Evolutionary conservation across 2,888 invertebrate species (phyloP).

Genomic region (Doris montereyensis): DNA sequence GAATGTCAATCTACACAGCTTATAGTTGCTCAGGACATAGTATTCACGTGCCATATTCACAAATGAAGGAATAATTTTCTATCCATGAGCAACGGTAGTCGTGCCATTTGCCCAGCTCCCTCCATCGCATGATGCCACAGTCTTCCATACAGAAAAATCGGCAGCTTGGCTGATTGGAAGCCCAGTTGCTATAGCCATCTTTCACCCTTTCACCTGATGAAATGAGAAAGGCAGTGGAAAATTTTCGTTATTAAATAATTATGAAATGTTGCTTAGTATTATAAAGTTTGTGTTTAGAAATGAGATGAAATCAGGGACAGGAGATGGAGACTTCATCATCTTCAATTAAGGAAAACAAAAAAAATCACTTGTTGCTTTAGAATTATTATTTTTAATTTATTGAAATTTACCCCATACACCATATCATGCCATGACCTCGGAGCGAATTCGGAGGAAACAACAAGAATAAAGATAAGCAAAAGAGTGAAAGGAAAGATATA

Average conservation of each 20-base stretch:
- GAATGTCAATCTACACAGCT: no score
- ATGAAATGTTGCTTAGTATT: no score
- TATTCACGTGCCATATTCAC: slow-evolving; percentile 57
- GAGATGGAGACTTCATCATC: neutral
- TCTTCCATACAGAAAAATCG: slow-evolving; percentile 52
- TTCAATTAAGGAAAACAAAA: neutral
- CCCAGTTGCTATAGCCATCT: slow-evolving; percentile 52
- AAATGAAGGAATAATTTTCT: slow-evolving; percentile 50
- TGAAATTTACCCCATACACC: no score
- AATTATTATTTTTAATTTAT: neutral
- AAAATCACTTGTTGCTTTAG: neutral
- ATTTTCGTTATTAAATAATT: no score
- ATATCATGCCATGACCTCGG: no score
- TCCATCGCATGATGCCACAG: slow-evolving; percentile 53
- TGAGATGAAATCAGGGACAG: neutral
- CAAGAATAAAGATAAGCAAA: no score
- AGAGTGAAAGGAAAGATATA: no score
- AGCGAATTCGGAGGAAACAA: no score
- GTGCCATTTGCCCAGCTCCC: slow-evolving; percentile 55
- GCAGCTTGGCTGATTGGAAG: slow-evolving; percentile 54
- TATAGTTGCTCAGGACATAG: no score
- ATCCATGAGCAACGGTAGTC: slow-evolving; percentile 55
- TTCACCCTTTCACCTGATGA: slow-evolving; percentile 46
- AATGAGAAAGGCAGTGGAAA: no score
- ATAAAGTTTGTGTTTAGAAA: neutral